Conservation (phyloP, 2,888 invertebrate species). For the Hetaerina titia region DNA sequence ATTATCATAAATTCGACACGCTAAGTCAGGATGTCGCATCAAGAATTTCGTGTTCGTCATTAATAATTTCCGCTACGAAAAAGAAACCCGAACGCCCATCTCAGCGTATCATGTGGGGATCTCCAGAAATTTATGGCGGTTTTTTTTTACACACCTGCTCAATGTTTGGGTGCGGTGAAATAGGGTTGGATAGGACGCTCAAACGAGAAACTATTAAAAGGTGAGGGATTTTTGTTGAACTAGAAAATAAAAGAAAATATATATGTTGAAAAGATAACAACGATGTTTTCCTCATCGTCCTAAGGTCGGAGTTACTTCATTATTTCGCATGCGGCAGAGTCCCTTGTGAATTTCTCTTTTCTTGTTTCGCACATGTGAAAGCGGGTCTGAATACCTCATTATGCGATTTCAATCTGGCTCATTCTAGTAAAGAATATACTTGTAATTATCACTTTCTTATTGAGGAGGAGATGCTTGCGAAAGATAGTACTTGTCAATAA, state of each 20-base stretch:
- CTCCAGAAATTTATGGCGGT: not conserved
- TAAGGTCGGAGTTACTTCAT: no score
- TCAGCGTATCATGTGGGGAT: not conserved
- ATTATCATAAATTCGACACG: not conserved
- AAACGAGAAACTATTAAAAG: not conserved
- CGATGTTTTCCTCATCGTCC: no score
- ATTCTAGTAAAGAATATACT: no score
- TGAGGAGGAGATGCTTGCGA: no score
- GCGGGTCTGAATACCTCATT: no score
- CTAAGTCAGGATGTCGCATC: not conserved
- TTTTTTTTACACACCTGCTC: not conserved
- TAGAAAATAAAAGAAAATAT: not conserved
- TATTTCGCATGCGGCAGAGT: no score
- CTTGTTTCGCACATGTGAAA: no score
- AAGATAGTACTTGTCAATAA: no score
- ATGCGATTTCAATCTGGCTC: no score
- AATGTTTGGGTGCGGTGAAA: not conserved
- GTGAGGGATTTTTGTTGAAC: not conserved
- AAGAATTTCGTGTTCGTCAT: not conserved
- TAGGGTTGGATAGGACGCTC: not conserved
- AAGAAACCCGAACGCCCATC: not conserved
- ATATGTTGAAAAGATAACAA: no score
- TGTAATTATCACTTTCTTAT: no score
- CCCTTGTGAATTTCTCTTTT: no score
- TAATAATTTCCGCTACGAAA: not conserved